A percentile compares a stretch with the other conserved stretches of the same genome.
phyloP scores from a whole-genome alignment of 1,140 invertebrate species.

The Thalassaphorura encarpata region DNA sequence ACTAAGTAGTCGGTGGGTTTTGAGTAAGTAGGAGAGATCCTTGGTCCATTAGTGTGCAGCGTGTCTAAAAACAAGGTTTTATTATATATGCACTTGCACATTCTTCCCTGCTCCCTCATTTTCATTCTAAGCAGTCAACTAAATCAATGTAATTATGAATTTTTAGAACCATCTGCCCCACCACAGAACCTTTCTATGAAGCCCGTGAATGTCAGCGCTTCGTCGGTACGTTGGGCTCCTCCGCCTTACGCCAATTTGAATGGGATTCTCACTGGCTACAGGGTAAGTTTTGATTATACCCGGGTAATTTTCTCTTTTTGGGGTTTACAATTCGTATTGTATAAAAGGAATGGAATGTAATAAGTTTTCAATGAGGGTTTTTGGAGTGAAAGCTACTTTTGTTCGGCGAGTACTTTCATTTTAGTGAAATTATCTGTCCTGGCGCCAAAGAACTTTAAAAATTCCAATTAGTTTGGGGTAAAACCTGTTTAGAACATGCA shows the following conservation, averaged over 20 bases:
- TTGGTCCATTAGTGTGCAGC: neutral
- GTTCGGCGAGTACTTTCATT: neutral
- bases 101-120: no score
- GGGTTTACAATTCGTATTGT: no score
- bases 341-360: no score
- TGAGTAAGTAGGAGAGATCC: neutral
- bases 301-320: neutral
- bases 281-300: conserved; percentile 45
- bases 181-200: conserved; percentile 69
- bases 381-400: no score
- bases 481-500: no score
- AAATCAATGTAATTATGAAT: conserved; percentile 28
- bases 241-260: conserved; percentile 67
- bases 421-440: neutral
- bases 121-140: neutral
- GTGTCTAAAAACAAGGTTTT: neutral
- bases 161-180: conserved; percentile 61
- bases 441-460: no score
- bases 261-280: conserved; percentile 69
- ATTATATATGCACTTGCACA: neutral
- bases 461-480: no score
- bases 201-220: conserved; percentile 70
- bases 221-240: conserved; percentile 66
- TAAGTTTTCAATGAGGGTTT: no score
- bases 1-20: no score